These are phyloP conservation scores for Circaetus cinerascens DNA, from an alignment of 2,113 vertebrate genomes.

Conservation along the genomic window DNA sequence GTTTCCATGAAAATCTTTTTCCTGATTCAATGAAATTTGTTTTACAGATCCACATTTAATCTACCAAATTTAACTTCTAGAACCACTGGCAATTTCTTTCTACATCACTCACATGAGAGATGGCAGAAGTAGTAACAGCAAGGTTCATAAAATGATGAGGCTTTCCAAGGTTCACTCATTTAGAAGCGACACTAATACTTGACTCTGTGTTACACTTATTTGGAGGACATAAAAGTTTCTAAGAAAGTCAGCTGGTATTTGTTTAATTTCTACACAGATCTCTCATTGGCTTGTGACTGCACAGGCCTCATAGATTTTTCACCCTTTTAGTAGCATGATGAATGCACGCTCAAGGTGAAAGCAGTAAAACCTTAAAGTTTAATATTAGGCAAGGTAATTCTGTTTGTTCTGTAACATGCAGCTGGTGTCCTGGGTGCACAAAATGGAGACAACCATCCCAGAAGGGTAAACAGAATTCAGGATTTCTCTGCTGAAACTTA, in stretches of 20 bases:
- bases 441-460: not conserved
- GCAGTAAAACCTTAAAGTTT: not conserved
- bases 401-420: not conserved
- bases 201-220: not conserved
- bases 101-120: not conserved
- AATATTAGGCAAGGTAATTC: not conserved
- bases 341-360: not conserved
- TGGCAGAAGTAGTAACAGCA: not conserved
- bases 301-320: not conserved
- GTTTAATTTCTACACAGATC: not conserved
- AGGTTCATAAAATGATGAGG: not conserved
- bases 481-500: not conserved
- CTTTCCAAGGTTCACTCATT: not conserved
- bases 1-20: not conserved
- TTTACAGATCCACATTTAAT: not conserved
- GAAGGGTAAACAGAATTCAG: not conserved
- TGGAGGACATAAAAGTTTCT: not conserved
- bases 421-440: not conserved
- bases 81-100: not conserved
- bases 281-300: not conserved
- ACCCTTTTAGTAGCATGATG: not conserved
- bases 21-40: not conserved
- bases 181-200: not conserved
- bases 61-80: not conserved
- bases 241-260: not conserved